Percentiles rank a stretch among this genome's conserved stretches.
These are phyloP conservation scores for Papilio xuthus DNA, from an alignment of 1,140 invertebrate genomes.

Conservation along the genomic window DNA sequence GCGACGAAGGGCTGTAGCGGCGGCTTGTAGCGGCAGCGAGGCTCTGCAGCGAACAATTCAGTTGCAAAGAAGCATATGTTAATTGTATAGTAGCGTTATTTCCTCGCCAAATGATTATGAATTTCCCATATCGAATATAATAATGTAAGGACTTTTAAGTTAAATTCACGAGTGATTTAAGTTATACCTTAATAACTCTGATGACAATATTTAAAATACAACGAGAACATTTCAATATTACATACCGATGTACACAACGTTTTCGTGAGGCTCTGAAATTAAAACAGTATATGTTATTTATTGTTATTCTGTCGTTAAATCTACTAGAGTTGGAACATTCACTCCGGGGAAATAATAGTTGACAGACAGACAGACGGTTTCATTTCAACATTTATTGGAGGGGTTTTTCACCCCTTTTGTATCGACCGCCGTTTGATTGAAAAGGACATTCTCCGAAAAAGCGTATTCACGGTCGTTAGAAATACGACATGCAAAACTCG, in stretches of 20 bases:
- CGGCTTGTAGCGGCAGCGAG: constrained; percentile 47
- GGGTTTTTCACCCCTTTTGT: constrained; percentile 2
- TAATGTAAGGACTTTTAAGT: too few relatives aligned
- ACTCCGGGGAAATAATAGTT: constrained; percentile 10
- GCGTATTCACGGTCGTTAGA: constrained; percentile 8
- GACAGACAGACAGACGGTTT: not conserved
- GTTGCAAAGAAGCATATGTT: not conserved
- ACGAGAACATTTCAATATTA: not conserved
- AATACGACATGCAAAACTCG: not conserved
- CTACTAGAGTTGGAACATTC: not conserved
- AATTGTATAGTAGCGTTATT: not conserved
- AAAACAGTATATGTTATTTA: not conserved
- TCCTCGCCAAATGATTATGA: not conserved
- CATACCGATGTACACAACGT: constrained; percentile 9
- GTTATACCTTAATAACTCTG: too few relatives aligned
- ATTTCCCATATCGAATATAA: not conserved
- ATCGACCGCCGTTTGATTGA: constrained; percentile 2
- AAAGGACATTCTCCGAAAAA: constrained; percentile 16
- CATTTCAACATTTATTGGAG: constrained; percentile 11
- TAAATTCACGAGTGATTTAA: too few relatives aligned
- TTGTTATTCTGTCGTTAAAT: not conserved
- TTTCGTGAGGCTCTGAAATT: constrained; percentile 3
- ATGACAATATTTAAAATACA: not conserved
- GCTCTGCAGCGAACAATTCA: constrained; percentile 41
- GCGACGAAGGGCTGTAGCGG: constrained; percentile 47